A percentile compares a stretch with the other conserved stretches of the same genome.
Evolutionary conservation across 2,888 invertebrate species (phyloP).

Genomic region (Sipha maydis): DNA sequence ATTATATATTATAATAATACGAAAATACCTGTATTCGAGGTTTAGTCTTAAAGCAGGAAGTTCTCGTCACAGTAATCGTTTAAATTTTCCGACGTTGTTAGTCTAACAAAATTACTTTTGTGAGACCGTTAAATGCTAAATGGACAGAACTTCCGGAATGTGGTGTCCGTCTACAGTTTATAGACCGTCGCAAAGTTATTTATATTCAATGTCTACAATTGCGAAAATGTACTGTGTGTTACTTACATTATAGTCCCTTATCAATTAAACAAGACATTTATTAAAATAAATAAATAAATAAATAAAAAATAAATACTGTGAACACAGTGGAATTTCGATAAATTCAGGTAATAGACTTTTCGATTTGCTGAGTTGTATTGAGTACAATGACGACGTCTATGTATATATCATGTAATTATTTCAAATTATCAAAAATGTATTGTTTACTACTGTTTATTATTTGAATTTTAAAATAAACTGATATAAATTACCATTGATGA

Average conservation of each 20-base stretch:
- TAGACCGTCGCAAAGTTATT: no score
- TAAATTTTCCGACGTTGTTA: background rate
- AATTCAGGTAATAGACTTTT: no score
- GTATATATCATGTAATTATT: no score
- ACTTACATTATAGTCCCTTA: background rate
- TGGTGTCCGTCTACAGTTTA: background rate
- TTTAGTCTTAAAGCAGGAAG: background rate
- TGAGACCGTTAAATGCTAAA: background rate
- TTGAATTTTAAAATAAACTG: no score
- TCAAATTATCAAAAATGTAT: no score
- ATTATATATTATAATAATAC: background rate
- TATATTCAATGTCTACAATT: background rate
- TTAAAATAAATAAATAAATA: background rate
- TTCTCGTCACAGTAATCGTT: background rate
- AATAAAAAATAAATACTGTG: background rate
- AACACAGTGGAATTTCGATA: no score
- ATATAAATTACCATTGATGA: background rate
- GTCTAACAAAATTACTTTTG: background rate
- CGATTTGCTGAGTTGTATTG: no score
- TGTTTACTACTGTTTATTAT: no score
- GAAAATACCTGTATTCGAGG: background rate
- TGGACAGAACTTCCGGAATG: background rate
- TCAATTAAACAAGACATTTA: background rate
- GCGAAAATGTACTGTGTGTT: background rate
- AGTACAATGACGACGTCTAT: no score